phyloP scores from a whole-genome alignment of 2,888 invertebrate species.

The Conistra vaccinii region DNA sequence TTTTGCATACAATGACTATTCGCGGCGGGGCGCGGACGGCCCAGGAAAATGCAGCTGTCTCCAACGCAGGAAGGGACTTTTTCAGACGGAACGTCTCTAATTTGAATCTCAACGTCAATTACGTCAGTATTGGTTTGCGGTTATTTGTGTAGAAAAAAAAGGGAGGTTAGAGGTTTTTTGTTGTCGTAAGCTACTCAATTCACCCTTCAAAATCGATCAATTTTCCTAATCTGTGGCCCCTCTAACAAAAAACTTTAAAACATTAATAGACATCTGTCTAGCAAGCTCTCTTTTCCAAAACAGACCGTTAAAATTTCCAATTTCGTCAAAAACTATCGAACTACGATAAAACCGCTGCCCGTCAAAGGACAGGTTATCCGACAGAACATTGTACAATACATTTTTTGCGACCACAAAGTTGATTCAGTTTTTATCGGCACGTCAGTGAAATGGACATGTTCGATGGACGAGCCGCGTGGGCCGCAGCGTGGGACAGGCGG shows the following conservation, averaged over 20 bases:
- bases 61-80: slow-evolving; percentile 55
- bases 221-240: slow-evolving; percentile 6
- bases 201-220: slow-evolving; percentile 1
- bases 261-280: slow-evolving; percentile 33
- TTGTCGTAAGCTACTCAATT: background rate
- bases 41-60: slow-evolving; percentile 76
- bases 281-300: slow-evolving; percentile 60
- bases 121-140: slow-evolving; percentile 49
- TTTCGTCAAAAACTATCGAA: slow-evolving; percentile 65
- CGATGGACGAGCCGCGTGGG: slow-evolving; percentile 75
- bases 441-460: slow-evolving; percentile 74
- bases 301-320: slow-evolving; percentile 58
- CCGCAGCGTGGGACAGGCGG: slow-evolving; percentile 70
- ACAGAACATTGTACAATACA: slow-evolving; percentile 66
- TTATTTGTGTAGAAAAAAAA: slow-evolving; percentile 20
- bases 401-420: slow-evolving; percentile 73
- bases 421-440: slow-evolving; percentile 73
- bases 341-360: slow-evolving; percentile 64
- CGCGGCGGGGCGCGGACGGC: slow-evolving; percentile 74
- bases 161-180: background rate
- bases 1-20: slow-evolving; percentile 88
- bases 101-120: slow-evolving; percentile 68
- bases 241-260: slow-evolving; percentile 22
- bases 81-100: slow-evolving; percentile 60
- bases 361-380: slow-evolving; percentile 69